A percentile compares a stretch with the other conserved stretches of the same genome.
Conservation (phyloP, 37 sponge, comb jelly and placozoan species). For the Halisarca cf. caerulea region DNA sequence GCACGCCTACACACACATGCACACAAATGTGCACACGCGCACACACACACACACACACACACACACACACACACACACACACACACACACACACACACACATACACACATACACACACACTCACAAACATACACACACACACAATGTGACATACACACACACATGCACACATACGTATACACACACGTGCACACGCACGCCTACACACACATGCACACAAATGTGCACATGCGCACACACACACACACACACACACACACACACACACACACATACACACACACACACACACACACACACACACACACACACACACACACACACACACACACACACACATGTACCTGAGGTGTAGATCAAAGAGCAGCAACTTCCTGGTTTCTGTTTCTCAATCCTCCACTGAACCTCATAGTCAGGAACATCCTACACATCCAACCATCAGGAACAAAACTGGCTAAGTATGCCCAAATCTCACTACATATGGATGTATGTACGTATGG, state of each 20-base stretch:
- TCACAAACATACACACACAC: too few species aligned
- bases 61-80: too few species aligned
- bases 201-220: background rate
- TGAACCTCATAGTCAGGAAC: constrained; percentile 85
- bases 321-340: constrained; percentile 8
- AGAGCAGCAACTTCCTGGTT: constrained; percentile 79
- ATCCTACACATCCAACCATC: too few species aligned
- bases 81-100: too few species aligned
- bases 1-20: too few species aligned
- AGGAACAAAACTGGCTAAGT: background rate
- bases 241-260: constrained; percentile 15
- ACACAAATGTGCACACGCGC: too few species aligned
- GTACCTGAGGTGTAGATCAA: constrained; percentile 91
- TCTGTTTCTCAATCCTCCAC: constrained; percentile 83
- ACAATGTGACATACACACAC: too few species aligned
- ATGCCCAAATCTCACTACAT: too few species aligned
- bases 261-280: constrained; percentile 4
- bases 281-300: background rate
- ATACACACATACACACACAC: too few species aligned
- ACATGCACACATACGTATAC: background rate
- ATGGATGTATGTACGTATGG: too few species aligned
- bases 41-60: too few species aligned
- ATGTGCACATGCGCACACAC: background rate
- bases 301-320: background rate
- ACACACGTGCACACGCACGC: constrained; percentile 17